These are phyloP conservation scores for Drosophila pruinosa DNA, from an alignment of 1,140 invertebrate genomes.

Conservation along the genomic window DNA sequence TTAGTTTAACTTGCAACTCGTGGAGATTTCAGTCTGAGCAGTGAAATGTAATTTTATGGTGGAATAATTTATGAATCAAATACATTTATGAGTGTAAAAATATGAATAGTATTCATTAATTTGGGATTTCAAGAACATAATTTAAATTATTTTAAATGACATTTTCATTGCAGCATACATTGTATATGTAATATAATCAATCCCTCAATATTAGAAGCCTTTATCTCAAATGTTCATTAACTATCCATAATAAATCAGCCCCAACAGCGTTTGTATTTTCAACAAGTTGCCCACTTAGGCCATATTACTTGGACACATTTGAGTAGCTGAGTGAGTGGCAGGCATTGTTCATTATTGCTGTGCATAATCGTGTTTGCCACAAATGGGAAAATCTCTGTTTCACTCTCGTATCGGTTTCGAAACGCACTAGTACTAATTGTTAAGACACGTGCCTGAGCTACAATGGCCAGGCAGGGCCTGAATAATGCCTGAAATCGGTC, in stretches of 20 bases:
- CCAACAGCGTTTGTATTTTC: neutral
- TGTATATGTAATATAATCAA: neutral
- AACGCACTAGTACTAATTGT: constrained; percentile 32
- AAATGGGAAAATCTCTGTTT: constrained; percentile 4
- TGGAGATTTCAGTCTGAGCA: neutral
- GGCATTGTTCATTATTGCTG: constrained; percentile 1
- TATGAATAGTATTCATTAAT: neutral
- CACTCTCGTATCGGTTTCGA: neutral
- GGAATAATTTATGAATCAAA: no score
- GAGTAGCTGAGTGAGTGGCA: neutral
- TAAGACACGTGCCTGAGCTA: constrained; percentile 18
- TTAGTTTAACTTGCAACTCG: neutral
- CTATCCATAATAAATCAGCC: neutral
- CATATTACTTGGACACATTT: neutral
- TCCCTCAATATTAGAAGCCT: neutral
- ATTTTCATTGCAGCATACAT: no score
- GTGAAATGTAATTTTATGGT: no score
- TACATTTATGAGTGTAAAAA: no score
- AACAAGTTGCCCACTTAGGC: neutral
- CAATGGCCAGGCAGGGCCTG: neutral
- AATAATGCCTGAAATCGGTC: neutral
- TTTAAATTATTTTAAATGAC: no score
- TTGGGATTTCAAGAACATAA: no score
- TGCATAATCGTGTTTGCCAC: neutral
- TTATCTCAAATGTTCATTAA: neutral